Conservation (phyloP, 2,113 vertebrate genomes). For the Caranx ignobilis region DNA sequence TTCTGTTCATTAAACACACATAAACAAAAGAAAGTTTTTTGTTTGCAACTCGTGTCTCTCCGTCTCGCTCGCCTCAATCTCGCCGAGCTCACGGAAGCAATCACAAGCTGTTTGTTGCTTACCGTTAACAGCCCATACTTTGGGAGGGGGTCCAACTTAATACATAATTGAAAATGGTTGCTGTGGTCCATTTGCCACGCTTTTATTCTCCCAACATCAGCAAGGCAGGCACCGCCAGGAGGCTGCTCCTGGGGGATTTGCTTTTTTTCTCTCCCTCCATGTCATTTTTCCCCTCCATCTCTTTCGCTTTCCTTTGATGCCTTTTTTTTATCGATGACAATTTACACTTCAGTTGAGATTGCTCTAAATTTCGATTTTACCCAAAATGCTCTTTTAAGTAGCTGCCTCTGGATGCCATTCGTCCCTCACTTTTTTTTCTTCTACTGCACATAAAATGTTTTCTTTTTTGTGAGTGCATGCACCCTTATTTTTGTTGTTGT, state of each 20-base stretch:
- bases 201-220: constrained; percentile 78
- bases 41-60: constrained; percentile 27
- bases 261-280: constrained; percentile 6
- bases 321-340: constrained; percentile 42
- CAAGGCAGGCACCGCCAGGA: constrained; percentile 55
- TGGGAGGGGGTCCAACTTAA: constrained; percentile 63
- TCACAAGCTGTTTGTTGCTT: constrained; percentile 76
- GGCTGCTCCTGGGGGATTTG: constrained; percentile 68
- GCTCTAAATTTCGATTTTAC: constrained; percentile 70
- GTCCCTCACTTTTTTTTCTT: constrained; percentile 20
- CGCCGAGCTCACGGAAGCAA: constrained; percentile 59
- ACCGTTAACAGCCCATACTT: constrained; percentile 65
- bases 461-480: constrained; percentile 41
- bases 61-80: constrained; percentile 49
- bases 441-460: constrained; percentile 40
- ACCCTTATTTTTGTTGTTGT: constrained; percentile 31
- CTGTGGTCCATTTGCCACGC: constrained; percentile 77
- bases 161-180: constrained; percentile 80
- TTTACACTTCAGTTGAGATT: constrained; percentile 76
- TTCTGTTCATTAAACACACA: constrained; percentile 66
- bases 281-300: constrained; percentile 64
- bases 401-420: constrained; percentile 54
- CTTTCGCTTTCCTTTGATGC: constrained; percentile 59
- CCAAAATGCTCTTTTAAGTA: constrained; percentile 71
- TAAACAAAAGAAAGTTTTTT: constrained; percentile 61